Percentiles rank a stretch among this genome's conserved stretches.
Conservation (phyloP, 2,888 invertebrate genomes). For the Acronicta leporina region DNA sequence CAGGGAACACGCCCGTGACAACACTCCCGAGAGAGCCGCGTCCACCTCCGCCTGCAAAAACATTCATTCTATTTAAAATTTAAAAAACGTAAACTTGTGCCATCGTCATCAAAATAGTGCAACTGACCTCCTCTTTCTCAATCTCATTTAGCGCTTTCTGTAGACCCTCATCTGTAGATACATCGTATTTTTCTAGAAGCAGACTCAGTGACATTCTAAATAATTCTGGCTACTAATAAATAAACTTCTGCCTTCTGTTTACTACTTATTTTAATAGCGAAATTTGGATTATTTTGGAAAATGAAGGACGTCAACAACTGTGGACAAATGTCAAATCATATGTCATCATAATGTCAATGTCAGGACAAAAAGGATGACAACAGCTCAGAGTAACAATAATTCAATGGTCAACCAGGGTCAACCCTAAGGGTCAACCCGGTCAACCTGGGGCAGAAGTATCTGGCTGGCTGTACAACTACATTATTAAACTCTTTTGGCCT, state of each 20-base stretch:
- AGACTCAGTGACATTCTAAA: slow-evolving; percentile 73
- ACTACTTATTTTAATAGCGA: slow-evolving; percentile 30
- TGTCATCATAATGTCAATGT: too few species aligned
- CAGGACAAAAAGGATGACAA: too few species aligned
- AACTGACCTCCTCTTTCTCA: slow-evolving; percentile 88
- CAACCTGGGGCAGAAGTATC: too few species aligned
- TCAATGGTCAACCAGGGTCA: too few species aligned
- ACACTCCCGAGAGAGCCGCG: slow-evolving; percentile 91
- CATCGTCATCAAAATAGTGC: slow-evolving; percentile 52
- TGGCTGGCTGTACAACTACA: too few species aligned
- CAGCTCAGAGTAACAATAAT: too few species aligned
- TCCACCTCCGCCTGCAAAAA: slow-evolving; percentile 91
- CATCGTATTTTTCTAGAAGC: slow-evolving; percentile 83
- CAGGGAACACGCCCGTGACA: slow-evolving; percentile 93
- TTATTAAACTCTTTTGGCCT: too few species aligned
- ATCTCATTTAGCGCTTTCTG: slow-evolving; percentile 88
- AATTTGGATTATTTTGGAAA: background rate
- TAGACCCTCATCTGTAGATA: slow-evolving; percentile 88
- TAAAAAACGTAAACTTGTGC: slow-evolving; percentile 27
- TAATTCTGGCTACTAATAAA: background rate
- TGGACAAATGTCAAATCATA: too few species aligned
- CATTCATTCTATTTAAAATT: slow-evolving; percentile 22
- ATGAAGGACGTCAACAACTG: background rate
- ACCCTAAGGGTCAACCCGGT: too few species aligned
- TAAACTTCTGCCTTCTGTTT: too few species aligned